Base-by-base conservation (phyloP, 53 echinoderm and acorn worm species). In the Crossaster papposus region DNA sequence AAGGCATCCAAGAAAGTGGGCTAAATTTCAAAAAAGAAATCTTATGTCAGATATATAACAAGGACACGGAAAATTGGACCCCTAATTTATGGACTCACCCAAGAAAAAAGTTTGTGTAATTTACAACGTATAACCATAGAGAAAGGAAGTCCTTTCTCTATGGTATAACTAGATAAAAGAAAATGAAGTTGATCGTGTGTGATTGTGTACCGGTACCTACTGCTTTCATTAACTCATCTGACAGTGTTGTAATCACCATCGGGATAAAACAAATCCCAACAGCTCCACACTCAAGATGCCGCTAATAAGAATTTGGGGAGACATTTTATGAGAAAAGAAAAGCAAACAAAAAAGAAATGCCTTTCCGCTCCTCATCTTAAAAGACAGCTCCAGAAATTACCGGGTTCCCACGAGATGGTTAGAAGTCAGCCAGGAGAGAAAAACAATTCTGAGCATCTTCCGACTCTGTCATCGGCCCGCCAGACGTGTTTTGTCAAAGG, bases 351-450 rank as follows among this genome's bases (percentile, higher is more conserved):
- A 74, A 20, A 14, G 4, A 5, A 74, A 36, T 22, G 36, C 22
- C 14, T 50, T 44, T 78, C 78, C 78, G 51, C 29, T 78, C 34
- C 32, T 78, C 1, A 51, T 78, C 78, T 44, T 1, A 6, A 51
- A 78, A 50, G 78, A 78, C 78, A 78, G 78, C 50, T 23, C 51
- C 50, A 78, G 78, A 22, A 78, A 78, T 51, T 50, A n/a, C n/a
- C 78, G 13, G 75, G 50, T 14, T 78, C 78, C 78, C 52, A 8
- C 17, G 78, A 64, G 82, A 81, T 63, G 82, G 13, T 81, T 2
- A 29, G 65, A 30, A 17, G 4, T 33, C 20, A 2, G 63, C 58
- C 28, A n/a, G 82, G 64, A 63, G 63, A 64, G 30, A 81, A 78
- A 44, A 78, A 78, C 50, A 15, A 78, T 78, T 51, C 78, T 36